Evolutionary conservation across 2,797 vertebrate species (phyloP).

Genomic region (Falco novaeseelandiae): DNA sequence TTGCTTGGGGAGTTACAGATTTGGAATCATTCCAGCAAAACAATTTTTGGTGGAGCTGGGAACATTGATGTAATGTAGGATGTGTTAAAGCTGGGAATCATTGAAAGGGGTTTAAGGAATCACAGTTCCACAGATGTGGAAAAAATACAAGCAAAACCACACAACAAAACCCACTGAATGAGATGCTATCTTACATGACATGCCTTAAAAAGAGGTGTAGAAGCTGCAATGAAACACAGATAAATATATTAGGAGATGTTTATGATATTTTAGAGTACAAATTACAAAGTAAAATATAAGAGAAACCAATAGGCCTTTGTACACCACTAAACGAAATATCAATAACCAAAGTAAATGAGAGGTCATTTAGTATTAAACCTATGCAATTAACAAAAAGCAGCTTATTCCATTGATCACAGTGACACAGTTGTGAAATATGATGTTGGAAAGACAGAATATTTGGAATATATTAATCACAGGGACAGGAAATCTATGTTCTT

Average conservation of each 20-base stretch:
- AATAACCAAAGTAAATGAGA: neutral
- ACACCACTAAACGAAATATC: neutral
- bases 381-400: neutral
- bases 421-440: neutral
- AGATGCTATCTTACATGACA: neutral
- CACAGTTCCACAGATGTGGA: neutral
- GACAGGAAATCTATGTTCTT: neutral
- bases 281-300: neutral
- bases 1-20: neutral
- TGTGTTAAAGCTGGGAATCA: neutral
- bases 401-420: neutral
- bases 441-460: neutral
- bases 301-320: neutral
- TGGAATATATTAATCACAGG: neutral
- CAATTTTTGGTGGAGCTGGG: neutral
- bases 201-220: neutral
- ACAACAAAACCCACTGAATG: neutral
- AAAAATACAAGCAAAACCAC: neutral
- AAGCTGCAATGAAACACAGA: neutral
- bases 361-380: neutral
- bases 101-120: neutral
- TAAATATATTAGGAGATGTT: neutral
- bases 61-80: neutral
- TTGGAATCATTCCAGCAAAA: neutral
- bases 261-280: neutral